Percentiles rank a stretch among this genome's conserved stretches.
Conservation (phyloP, 2,797 vertebrate genomes). For the Gallinago stenura region DNA sequence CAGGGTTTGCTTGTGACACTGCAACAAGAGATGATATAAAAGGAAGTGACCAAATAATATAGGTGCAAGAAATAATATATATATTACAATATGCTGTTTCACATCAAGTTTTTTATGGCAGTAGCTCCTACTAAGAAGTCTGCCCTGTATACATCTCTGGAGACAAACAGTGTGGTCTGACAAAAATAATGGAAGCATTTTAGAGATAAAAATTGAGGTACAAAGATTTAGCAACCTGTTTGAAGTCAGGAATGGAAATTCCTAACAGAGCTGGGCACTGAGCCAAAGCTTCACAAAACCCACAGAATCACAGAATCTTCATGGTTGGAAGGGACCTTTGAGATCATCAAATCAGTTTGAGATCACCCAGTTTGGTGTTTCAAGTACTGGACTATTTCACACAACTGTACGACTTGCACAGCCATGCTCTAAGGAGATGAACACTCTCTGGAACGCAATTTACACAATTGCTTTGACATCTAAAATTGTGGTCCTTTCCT, state of each 20-base stretch:
- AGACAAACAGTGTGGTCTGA: not conserved
- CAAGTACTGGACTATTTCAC: not conserved
- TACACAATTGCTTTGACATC: not conserved
- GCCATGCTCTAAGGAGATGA: not conserved
- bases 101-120: not conserved
- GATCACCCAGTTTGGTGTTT: not conserved
- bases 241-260: not conserved
- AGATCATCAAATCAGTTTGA: too few relatives aligned
- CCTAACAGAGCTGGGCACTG: not conserved
- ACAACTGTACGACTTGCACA: not conserved
- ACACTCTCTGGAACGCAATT: not conserved
- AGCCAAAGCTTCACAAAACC: not conserved
- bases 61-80: not conserved
- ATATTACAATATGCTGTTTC: not conserved
- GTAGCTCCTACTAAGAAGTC: not conserved
- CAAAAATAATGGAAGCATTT: not conserved
- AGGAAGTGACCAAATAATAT: rapidly evolving
- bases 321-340: too few relatives aligned
- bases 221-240: not conserved
- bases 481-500: not conserved
- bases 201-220: not conserved
- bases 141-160: not conserved
- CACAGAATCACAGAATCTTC: too few relatives aligned
- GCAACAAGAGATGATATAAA: slow-evolving; percentile 1
- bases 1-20: slow-evolving; percentile 98